These are phyloP conservation scores for Zaprionus davidi DNA, from an alignment of 1,140 invertebrate species.

Conservation along the genomic window DNA sequence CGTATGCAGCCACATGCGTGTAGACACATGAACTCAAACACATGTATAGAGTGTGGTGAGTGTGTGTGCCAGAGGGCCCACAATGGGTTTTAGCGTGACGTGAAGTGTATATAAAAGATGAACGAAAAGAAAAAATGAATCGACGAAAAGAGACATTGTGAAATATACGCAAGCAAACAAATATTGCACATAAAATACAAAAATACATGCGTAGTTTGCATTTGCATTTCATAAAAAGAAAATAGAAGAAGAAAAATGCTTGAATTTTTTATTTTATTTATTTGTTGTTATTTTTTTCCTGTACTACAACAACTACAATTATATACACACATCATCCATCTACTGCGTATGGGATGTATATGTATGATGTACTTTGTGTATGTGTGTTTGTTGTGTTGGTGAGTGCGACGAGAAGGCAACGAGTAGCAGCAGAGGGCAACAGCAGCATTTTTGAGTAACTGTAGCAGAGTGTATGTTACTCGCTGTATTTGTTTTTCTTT, in stretches of 20 bases:
- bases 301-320: slow-evolving; percentile 1
- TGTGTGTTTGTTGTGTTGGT: slow-evolving; percentile 21
- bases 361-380: slow-evolving; percentile 17
- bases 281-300: slow-evolving; percentile 39
- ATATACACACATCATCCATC: slow-evolving; percentile 24
- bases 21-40: slow-evolving; percentile 50
- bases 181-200: slow-evolving; percentile 44
- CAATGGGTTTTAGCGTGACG: slow-evolving; percentile 73
- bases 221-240: slow-evolving; percentile 48
- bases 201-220: slow-evolving; percentile 57
- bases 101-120: slow-evolving; percentile 70
- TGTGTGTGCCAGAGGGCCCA: slow-evolving; percentile 43
- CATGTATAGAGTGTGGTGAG: slow-evolving; percentile 30
- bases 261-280: slow-evolving; percentile 49
- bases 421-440: slow-evolving; percentile 31
- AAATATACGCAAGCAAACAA: slow-evolving; percentile 51
- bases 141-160: slow-evolving; percentile 68
- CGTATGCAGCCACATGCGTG: slow-evolving; percentile 54
- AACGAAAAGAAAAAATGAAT: slow-evolving; percentile 52
- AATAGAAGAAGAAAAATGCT: slow-evolving; percentile 47
- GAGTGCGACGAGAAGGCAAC: slow-evolving; percentile 41
- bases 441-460: slow-evolving; percentile 43
- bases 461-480: slow-evolving; percentile 52
- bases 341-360: slow-evolving; percentile 22
- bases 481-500: slow-evolving; percentile 55